phyloP scores from a whole-genome alignment of 92 coral and sea anemone genomes.

The Palythoa caribaeorum region DNA sequence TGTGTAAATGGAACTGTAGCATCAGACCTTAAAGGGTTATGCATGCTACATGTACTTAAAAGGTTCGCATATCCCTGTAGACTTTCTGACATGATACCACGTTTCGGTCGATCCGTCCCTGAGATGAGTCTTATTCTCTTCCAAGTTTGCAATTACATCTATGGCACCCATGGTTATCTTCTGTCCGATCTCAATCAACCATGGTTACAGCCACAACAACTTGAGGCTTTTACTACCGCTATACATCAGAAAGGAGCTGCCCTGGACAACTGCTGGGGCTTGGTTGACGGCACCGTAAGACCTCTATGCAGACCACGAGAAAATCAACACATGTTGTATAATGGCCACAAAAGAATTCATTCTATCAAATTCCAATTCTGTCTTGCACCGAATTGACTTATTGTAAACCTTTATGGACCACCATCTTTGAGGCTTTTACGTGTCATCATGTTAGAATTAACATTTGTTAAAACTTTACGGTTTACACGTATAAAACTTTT shows the following conservation, averaged over 20 bases:
- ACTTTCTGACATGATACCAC: slow-evolving; percentile 65
- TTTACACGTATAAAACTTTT: no score
- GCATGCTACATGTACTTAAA: slow-evolving; percentile 34
- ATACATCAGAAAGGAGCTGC: slow-evolving; percentile 46
- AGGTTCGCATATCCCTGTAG: slow-evolving; percentile 65
- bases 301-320: slow-evolving; percentile 35
- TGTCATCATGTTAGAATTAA: no score
- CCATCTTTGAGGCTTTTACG: no score
- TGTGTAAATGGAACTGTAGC: slow-evolving; percentile 74
- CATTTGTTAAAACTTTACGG: no score
- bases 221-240: slow-evolving; percentile 39
- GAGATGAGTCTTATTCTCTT: slow-evolving; percentile 47
- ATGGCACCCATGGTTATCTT: slow-evolving; percentile 11
- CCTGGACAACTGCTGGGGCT: slow-evolving; percentile 50
- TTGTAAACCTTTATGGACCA: no score
- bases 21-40: slow-evolving; percentile 59
- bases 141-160: slow-evolving; percentile 18
- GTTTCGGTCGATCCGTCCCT: slow-evolving; percentile 73
- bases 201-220: slow-evolving; percentile 13
- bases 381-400: no score
- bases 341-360: slow-evolving; percentile 9
- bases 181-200: slow-evolving; percentile 3
- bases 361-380: no score
- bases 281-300: slow-evolving; percentile 28
- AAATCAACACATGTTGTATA: neutral